A percentile compares a stretch with the other conserved stretches of the same genome.
phyloP scores from a whole-genome alignment of 2,888 invertebrate species.

The Julus scandinavius region DNA sequence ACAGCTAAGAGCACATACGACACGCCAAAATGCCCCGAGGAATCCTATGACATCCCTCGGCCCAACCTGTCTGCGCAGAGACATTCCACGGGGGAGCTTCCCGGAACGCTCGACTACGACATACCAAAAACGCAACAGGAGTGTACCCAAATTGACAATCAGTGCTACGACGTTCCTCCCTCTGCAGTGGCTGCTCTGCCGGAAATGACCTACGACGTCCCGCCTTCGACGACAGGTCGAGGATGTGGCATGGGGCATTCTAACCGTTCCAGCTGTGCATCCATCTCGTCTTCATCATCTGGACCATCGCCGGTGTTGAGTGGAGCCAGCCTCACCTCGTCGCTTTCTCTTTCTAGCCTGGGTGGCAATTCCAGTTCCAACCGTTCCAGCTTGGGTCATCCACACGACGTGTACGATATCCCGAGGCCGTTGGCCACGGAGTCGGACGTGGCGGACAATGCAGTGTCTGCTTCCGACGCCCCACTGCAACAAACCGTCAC shows the following conservation, averaged over 20 bases:
- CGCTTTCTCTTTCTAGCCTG: constrained; percentile 66
- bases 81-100: constrained; percentile 30
- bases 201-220: constrained; percentile 52
- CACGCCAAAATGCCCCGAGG: constrained; percentile 55
- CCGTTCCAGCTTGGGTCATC: constrained; percentile 67
- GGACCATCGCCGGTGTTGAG: constrained; percentile 68
- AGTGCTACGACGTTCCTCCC: constrained; percentile 48
- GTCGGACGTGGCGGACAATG: constrained; percentile 59
- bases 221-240: constrained; percentile 12
- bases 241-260: constrained; percentile 60
- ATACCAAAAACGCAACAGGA: constrained; percentile 45
- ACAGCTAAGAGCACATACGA: constrained; percentile 24
- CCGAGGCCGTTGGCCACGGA: constrained; percentile 70
- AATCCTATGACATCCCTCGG: constrained; percentile 62
- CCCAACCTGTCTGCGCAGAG: constrained; percentile 56
- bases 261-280: constrained; percentile 65
- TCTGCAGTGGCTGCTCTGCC: neutral
- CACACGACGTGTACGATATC: constrained; percentile 72
- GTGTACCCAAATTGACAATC: neutral
- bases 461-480: constrained; percentile 73
- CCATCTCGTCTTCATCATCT: constrained; percentile 64
- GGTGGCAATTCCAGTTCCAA: constrained; percentile 61
- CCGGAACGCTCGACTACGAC: constrained; percentile 50
- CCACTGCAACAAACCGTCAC: constrained; percentile 65
- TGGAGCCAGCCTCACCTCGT: constrained; percentile 66